Evolutionary conservation across 2,113 vertebrate species (phyloP).

Genomic region (Larimichthys polyactis): DNA sequence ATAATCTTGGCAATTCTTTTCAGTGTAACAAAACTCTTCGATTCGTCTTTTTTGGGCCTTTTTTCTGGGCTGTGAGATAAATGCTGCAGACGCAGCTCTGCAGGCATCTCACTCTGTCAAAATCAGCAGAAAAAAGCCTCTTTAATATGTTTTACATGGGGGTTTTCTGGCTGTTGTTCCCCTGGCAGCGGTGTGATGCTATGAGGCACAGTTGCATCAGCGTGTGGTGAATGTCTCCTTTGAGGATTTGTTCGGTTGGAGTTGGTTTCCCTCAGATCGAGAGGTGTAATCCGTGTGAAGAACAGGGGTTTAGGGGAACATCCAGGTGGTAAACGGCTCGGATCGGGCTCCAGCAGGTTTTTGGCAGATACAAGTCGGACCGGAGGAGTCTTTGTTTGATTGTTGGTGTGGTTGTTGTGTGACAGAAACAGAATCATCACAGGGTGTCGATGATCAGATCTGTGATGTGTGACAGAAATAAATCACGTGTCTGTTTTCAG

Average conservation of each 20-base stretch:
- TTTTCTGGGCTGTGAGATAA: not conserved
- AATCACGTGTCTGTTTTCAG: too few species aligned
- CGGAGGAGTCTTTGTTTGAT: slow-evolving; percentile 4
- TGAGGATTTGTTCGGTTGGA: slow-evolving; percentile 38
- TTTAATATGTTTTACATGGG: not conserved
- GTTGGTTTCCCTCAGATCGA: slow-evolving; percentile 30
- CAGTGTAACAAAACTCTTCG: not conserved
- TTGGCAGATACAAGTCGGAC: slow-evolving; percentile 6
- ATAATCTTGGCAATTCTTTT: slow-evolving; percentile 7
- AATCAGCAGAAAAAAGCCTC: slow-evolving; percentile 20
- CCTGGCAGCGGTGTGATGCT: not conserved
- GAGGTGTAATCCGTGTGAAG: slow-evolving; percentile 53
- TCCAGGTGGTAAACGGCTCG: slow-evolving; percentile 32
- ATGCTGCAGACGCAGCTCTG: not conserved
- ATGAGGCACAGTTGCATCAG: slow-evolving; percentile 30
- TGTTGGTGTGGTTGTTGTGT: not conserved
- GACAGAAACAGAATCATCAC: not conserved
- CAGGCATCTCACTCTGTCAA: not conserved
- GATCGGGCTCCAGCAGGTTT: not conserved
- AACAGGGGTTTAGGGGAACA: slow-evolving; percentile 38
- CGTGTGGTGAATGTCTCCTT: not conserved
- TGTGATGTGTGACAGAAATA: too few species aligned
- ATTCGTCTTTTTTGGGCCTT: not conserved
- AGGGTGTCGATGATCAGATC: too few species aligned
- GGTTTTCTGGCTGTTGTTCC: not conserved